Percentiles rank a stretch among this genome's conserved stretches.
Conservation (phyloP, 35 echinoderm and acorn worm species). For the Eucidaris tribuloides region DNA sequence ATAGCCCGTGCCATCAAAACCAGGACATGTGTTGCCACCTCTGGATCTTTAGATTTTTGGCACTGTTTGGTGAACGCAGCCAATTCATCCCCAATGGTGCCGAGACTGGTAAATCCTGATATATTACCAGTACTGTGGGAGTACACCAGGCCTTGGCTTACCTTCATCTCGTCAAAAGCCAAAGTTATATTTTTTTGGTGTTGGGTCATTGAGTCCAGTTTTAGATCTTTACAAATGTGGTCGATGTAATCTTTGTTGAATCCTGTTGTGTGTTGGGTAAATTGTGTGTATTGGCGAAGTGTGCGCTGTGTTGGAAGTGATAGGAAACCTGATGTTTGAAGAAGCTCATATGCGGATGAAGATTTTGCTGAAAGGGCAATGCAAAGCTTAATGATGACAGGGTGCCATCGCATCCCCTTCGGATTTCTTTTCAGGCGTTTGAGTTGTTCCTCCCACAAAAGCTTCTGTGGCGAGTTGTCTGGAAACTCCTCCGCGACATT, state of each 20-base stretch:
- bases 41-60: no score
- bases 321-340: slow-evolving; percentile 32
- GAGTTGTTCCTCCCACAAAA: slow-evolving; percentile 69
- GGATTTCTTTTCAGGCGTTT: not conserved
- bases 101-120: no score
- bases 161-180: no score
- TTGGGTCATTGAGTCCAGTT: no score
- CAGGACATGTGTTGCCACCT: not conserved
- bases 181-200: no score
- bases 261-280: not conserved
- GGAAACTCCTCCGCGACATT: not conserved
- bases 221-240: not conserved
- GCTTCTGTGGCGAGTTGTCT: not conserved
- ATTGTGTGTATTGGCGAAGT: slow-evolving; percentile 53
- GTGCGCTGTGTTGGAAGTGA: slow-evolving; percentile 43
- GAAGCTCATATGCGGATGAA: slow-evolving; percentile 43
- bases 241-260: slow-evolving; percentile 21
- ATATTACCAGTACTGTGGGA: no score
- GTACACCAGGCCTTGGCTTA: no score
- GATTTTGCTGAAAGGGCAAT: slow-evolving; percentile 69
- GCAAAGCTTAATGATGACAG: slow-evolving; percentile 59
- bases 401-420: slow-evolving; percentile 71
- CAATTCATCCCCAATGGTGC: no score
- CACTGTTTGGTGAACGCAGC: no score
- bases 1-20: not conserved